These are phyloP conservation scores for Pocillopora meandrina DNA, from an alignment of 92 coral and sea anemone species.

Conservation along the genomic window DNA sequence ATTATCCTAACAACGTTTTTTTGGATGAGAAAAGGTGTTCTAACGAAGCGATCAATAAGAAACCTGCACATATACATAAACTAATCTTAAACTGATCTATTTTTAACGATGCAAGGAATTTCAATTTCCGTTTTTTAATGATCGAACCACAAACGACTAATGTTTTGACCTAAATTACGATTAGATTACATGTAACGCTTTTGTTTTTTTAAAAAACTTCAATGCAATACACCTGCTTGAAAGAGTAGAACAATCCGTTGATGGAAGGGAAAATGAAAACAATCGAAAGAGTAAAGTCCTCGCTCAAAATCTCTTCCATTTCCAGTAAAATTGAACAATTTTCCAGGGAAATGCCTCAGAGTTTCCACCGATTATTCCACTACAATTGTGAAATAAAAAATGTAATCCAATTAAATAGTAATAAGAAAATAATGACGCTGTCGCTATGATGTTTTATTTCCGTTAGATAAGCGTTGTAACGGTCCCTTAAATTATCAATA, in stretches of 20 bases:
- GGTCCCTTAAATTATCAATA: neutral
- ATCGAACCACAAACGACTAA: neutral
- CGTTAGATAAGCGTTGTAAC: neutral
- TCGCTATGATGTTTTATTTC: neutral
- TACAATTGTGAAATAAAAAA: neutral
- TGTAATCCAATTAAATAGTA: constrained; percentile 1
- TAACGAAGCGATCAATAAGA: neutral
- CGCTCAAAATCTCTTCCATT: neutral
- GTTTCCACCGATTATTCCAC: neutral
- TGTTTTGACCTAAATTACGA: neutral
- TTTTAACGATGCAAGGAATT: neutral
- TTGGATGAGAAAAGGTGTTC: neutral
- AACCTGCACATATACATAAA: neutral
- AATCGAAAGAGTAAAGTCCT: too few species aligned
- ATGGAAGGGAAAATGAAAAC: neutral
- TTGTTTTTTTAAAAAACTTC: too few species aligned
- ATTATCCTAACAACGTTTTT: too few species aligned
- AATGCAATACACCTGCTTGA: neutral
- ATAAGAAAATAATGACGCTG: neutral
- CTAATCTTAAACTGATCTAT: neutral
- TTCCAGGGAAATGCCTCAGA: neutral
- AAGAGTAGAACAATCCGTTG: neutral
- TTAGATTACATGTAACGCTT: neutral
- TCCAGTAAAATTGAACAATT: neutral
- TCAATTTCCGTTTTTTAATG: neutral